These are phyloP conservation scores for Euzophera pinguis DNA, from an alignment of 2,888 invertebrate genomes.

Conservation along the genomic window DNA sequence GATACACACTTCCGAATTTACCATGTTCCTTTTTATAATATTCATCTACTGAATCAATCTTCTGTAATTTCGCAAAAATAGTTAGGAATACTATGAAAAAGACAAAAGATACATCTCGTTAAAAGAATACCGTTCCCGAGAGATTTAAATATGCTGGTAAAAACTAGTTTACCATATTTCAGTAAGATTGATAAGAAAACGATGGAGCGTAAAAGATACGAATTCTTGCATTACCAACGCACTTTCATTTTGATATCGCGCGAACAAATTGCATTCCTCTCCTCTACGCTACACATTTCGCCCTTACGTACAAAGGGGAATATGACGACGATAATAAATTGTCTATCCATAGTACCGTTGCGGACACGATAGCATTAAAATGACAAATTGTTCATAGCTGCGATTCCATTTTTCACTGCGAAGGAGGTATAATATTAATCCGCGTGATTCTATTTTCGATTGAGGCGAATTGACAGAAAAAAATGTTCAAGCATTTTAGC, in stretches of 20 bases:
- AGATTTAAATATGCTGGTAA: too few relatives aligned
- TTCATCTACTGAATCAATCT: too few relatives aligned
- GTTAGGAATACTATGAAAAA: too few relatives aligned
- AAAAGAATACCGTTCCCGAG: too few relatives aligned
- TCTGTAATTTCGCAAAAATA: too few relatives aligned
- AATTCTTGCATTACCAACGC: slow-evolving; percentile 23
- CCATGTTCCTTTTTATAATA: too few relatives aligned
- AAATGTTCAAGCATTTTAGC: slow-evolving; percentile 35
- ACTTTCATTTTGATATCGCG: slow-evolving; percentile 30
- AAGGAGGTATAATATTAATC: slow-evolving; percentile 54
- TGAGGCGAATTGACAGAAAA: slow-evolving; percentile 37
- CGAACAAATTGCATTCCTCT: slow-evolving; percentile 53
- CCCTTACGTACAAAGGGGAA: slow-evolving; percentile 42
- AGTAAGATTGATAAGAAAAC: not conserved
- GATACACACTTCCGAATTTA: not conserved
- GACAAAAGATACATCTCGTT: too few relatives aligned
- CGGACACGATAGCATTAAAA: slow-evolving; percentile 65
- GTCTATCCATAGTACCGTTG: slow-evolving; percentile 52
- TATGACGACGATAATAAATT: slow-evolving; percentile 57
- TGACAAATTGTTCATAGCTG: slow-evolving; percentile 64
- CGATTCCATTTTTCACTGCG: slow-evolving; percentile 63
- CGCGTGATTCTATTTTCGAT: slow-evolving; percentile 44
- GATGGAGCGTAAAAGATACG: not conserved
- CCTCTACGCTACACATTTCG: slow-evolving; percentile 41
- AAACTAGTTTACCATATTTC: too few relatives aligned